A percentile compares a stretch with the other conserved stretches of the same genome.
phyloP scores from a whole-genome alignment of 2,888 invertebrate genomes.

The Emmelina monodactyla region DNA sequence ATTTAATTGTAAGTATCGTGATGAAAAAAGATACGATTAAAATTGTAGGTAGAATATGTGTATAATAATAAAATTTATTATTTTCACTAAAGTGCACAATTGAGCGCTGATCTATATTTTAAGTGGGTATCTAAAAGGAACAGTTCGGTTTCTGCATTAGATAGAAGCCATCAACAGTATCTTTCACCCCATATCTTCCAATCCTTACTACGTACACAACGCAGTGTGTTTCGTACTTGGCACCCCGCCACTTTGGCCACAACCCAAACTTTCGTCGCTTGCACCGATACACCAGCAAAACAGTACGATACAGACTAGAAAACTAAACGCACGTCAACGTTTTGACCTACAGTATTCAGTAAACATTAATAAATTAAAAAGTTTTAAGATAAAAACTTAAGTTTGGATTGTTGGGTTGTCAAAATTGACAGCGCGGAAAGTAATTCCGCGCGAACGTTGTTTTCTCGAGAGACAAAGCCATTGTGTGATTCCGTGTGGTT shows the following conservation, averaged over 20 bases:
- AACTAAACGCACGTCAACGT: conserved; percentile 30
- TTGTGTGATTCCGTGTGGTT: too few relatives aligned
- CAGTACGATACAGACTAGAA: conserved; percentile 38
- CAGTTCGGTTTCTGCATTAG: too few relatives aligned
- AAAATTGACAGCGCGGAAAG: conserved; percentile 12
- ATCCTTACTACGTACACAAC: conserved; percentile 7
- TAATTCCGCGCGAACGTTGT: conserved; percentile 8
- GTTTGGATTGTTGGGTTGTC: conserved; percentile 20
- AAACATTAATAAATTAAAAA: conserved; percentile 15
- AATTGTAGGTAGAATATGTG: too few relatives aligned
- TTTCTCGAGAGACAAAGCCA: conserved; percentile 23
- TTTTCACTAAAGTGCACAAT: too few relatives aligned
- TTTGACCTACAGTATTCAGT: conserved; percentile 18
- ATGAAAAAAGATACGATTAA: too few relatives aligned
- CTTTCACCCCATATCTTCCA: conserved; percentile 20
- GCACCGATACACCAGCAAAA: conserved; percentile 25
- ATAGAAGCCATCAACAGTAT: too few relatives aligned
- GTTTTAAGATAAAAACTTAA: conserved; percentile 9
- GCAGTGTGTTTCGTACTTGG: conserved; percentile 69
- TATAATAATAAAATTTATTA: too few relatives aligned
- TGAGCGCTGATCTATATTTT: too few relatives aligned
- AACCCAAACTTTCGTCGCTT: conserved; percentile 33
- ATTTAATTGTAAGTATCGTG: too few relatives aligned
- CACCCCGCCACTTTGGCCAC: conserved; percentile 52
- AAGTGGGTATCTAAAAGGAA: too few relatives aligned